Evolutionary conservation across 2,888 invertebrate species (phyloP), one percentile per base, ranked within the genome.

Genomic region (Venustoraphidia nigricollis): DNA sequence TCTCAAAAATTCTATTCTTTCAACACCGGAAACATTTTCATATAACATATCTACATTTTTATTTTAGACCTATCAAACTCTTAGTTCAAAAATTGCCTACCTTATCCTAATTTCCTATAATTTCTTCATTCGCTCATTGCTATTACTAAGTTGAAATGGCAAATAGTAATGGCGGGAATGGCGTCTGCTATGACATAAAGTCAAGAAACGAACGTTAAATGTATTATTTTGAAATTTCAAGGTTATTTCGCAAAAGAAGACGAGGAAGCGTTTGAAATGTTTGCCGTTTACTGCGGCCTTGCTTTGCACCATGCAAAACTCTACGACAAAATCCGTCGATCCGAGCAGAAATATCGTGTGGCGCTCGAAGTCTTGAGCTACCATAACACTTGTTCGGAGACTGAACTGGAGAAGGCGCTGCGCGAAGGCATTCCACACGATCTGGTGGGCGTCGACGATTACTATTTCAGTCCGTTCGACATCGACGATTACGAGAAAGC

Each of bases 281-380:
- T 90, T 61, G 85, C 89, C 1, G 78, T 87, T 8, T 90, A 90
- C 60, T 89, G 89, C 60, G 90, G 89, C 0, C 67, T 90, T 8
- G 90, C 90, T 0, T 70, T 91, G 9, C 87, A 90, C 59, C 86
- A 90, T 60, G 88, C 89, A 9, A 84, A 85, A 62, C 67, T 90
- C 0, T 89, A 89, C 60, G 87, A 89, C 58, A 83, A 84, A 63
- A 88, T 90, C 13, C 73, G 79, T 52, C 72, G 82, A 45, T 87
- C 87, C 1, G 88, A 90, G 59, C 88, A 89, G 61, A 88, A 87
- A 61, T 87, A 87, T 63, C 70, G 73, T 58, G 81, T 90, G 2
- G 87, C 88, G 1, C 64, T 90, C 41, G 89, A 90, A 65, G 87
- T 90, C 1, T 65, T 90, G 5, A 84, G 86, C 53, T 89, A 89